Evolutionary conservation across 2,888 invertebrate genomes (phyloP).

Genomic region (Zhuqinia jingwanae): DNA sequence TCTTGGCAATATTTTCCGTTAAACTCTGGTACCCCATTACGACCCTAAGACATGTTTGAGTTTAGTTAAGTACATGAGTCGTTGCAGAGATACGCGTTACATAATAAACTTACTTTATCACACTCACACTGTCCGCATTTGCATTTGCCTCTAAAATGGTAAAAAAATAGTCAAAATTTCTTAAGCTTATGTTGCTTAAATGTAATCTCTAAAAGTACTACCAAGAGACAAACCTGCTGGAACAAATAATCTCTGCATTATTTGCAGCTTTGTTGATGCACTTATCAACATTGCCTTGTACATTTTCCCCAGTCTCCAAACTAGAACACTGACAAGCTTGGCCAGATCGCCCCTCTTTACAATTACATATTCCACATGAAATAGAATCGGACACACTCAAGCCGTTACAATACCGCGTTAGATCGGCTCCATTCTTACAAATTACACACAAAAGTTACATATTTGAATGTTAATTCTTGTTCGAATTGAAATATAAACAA

Average conservation of each 20-base stretch:
- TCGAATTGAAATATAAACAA: neutral
- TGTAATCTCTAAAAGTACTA: neutral
- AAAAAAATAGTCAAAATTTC: neutral
- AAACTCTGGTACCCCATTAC: neutral
- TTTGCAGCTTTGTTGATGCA: conserved; percentile 13
- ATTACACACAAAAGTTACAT: neutral
- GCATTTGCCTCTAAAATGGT: conserved; percentile 69
- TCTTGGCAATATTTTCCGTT: conserved; percentile 69
- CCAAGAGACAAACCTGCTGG: conserved; percentile 32
- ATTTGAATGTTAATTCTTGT: neutral
- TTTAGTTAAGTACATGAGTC: neutral
- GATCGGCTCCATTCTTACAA: conserved; percentile 20
- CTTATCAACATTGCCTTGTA: conserved; percentile 10
- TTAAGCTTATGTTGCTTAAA: no score
- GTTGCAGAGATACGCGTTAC: neutral
- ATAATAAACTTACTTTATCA: neutral
- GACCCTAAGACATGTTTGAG: neutral
- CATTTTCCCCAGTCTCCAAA: neutral
- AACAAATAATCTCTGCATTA: conserved; percentile 18
- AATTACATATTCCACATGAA: conserved; percentile 72
- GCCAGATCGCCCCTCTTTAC: conserved; percentile 54
- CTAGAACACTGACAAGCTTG: conserved; percentile 64
- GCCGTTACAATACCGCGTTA: conserved; percentile 57
- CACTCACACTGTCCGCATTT: conserved; percentile 70
- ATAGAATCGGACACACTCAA: neutral